Percentiles rank a stretch among this genome's conserved stretches.
These are phyloP conservation scores for Rhadinocentrus ornatus DNA, from an alignment of 2,797 vertebrate genomes.

Conservation along the genomic window DNA sequence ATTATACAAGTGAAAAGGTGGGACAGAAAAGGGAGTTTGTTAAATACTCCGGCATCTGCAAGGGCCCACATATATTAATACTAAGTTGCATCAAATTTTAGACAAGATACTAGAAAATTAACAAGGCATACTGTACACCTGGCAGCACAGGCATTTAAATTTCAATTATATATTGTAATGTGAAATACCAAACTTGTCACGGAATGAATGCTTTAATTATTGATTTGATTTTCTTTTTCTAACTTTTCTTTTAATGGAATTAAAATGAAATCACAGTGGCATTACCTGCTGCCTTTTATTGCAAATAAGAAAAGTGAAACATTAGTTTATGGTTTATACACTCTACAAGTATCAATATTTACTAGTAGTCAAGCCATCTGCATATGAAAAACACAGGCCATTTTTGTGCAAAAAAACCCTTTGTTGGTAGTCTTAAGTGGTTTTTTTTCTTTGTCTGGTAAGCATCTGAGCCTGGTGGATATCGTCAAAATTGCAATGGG, in stretches of 20 bases:
- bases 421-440: too few species aligned
- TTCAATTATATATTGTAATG: background rate
- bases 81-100: background rate
- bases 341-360: too few species aligned
- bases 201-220: background rate
- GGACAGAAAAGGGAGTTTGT: background rate
- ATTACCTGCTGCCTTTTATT: too few species aligned
- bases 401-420: too few species aligned
- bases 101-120: background rate
- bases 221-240: background rate
- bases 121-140: background rate
- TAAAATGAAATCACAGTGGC: too few species aligned
- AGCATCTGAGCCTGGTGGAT: too few species aligned
- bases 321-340: too few species aligned
- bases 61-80: background rate
- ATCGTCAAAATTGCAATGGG: too few species aligned
- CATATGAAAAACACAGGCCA: too few species aligned
- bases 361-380: too few species aligned
- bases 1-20: background rate
- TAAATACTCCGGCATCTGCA: background rate
- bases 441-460: too few species aligned
- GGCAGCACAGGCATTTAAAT: constrained; percentile 3
- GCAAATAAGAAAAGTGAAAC: too few species aligned
- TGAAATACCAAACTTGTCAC: constrained; percentile 1
- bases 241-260: background rate